Base-by-base conservation (phyloP, 1,140 invertebrate genomes). In the Rhyzopertha dominica region DNA sequence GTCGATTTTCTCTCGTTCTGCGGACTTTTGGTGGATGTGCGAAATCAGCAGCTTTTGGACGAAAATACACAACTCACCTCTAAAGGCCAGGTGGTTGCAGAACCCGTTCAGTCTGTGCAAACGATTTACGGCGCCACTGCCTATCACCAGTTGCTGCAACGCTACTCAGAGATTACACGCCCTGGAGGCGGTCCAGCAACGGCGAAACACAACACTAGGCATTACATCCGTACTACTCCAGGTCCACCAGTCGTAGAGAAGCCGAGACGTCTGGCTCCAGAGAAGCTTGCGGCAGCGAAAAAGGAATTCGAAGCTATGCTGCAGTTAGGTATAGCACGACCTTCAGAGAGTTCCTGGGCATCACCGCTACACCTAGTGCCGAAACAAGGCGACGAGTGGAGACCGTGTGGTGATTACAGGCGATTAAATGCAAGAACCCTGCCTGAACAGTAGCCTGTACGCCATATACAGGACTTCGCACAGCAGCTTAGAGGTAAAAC, bases 371-470 rank as follows among this genome's bases (percentile, higher is more conserved):
- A 72, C 36, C 42, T 75, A 23, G 66, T 69, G 1, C 52, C 54
- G 1, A 75, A 76, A 49, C 41, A 50, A 28, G 52, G 63, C 42
- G 70, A 65, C 1, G 43, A 53, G 1, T 66, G 58, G 50, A 44
- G 74, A 18, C 64, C 67, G 4, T 72, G 68, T 50, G 68, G 72
- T 0, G 74, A 77, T 40, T 78, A 73, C 45, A 47, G 69, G 5
- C 22, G 5, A 7, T 36, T 65, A 7, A 77, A 75, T 49, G 43
- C 52, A 2, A 28, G 59, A 1, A 75, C 69, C 4, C 54, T 61
- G n/a, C 59, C 65, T 0, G 69, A 75, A 38, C 23, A 53, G 1
- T 73, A 71, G 42, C 68, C 67, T 75, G 53, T 32, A 73, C n/a
- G n/a, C n/a, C n/a, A n/a, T n/a, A n/a, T n/a, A n/a, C n/a, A n/a